Conservation (phyloP, 1,140 invertebrate species). For the Drosophila seguyi region DNA sequence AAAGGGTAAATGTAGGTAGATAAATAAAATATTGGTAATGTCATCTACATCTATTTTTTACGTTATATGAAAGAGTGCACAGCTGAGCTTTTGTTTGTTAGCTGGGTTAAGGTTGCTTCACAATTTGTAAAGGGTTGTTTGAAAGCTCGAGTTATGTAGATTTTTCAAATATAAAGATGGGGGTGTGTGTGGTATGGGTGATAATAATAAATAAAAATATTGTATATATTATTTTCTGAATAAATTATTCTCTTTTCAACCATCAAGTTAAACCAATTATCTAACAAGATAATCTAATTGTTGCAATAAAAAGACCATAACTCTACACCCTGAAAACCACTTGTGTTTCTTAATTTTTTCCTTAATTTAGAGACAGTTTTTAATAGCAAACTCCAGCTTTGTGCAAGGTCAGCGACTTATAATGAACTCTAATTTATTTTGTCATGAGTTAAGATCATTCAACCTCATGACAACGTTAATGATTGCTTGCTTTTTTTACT, state of each 20-base stretch:
- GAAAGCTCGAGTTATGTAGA: neutral
- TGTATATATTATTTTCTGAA: neutral
- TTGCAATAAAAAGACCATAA: neutral
- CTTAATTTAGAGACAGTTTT: neutral
- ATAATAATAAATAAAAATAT: neutral
- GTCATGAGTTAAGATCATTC: neutral
- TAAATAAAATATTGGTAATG: neutral
- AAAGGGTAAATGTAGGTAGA: neutral
- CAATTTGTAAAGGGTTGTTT: neutral
- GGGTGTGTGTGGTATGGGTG: neutral
- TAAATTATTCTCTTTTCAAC: neutral
- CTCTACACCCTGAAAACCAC: neutral
- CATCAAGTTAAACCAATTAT: neutral
- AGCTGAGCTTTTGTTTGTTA: neutral
- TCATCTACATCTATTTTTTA: neutral
- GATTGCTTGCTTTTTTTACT: neutral
- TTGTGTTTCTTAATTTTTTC: neutral
- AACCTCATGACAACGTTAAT: conserved; percentile 4
- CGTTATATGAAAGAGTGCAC: neutral
- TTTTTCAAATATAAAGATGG: too few relatives aligned
- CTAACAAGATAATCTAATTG: neutral
- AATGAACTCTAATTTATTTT: conserved; percentile 2
- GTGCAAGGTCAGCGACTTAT: neutral
- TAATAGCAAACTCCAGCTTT: neutral
- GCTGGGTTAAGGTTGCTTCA: neutral